Evolutionary conservation across 2,888 invertebrate genomes (phyloP).

Genomic region (Coronaproctus castanopsis): DNA sequence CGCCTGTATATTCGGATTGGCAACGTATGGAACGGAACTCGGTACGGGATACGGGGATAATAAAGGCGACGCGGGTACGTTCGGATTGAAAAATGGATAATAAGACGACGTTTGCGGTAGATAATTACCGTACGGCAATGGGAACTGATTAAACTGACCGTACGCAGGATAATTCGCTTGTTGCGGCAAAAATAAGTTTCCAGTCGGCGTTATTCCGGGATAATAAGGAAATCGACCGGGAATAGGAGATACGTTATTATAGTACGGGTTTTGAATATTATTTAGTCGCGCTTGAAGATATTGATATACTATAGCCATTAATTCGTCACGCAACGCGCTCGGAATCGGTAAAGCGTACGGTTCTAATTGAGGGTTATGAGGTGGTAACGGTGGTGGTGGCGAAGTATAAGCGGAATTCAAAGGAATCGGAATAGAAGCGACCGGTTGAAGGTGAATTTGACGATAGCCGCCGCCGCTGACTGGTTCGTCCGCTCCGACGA

Average conservation of each 20-base stretch:
- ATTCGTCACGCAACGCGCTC: conserved; percentile 19
- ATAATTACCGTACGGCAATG: conserved; percentile 9
- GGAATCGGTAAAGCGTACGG: conserved; percentile 8
- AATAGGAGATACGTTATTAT: not conserved
- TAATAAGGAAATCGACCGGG: not conserved
- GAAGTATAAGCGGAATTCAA: not conserved
- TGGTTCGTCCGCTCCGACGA: conserved; percentile 5
- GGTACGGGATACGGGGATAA: conserved; percentile 6
- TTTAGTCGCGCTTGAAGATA: conserved; percentile 17
- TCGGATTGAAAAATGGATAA: conserved; percentile 8
- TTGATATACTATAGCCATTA: conserved; percentile 21
- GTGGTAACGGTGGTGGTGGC: conserved; percentile 9
- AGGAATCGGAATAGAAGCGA: not conserved
- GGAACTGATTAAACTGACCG: conserved; percentile 8
- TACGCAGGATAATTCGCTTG: conserved; percentile 4
- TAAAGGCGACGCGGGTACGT: conserved; percentile 2
- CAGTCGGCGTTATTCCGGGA: no score
- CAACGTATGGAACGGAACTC: conserved; percentile 9
- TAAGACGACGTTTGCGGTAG: conserved; percentile 11
- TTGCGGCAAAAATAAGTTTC: conserved; percentile 6
- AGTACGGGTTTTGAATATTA: not conserved
- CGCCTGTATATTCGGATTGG: conserved; percentile 17
- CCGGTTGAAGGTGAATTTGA: not conserved
- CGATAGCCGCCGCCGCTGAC: conserved; percentile 6
- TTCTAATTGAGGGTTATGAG: conserved; percentile 1